A percentile compares a stretch with the other conserved stretches of the same genome.
phyloP scores from a whole-genome alignment of 1,140 invertebrate species.

The Drosophila nannoptera region DNA sequence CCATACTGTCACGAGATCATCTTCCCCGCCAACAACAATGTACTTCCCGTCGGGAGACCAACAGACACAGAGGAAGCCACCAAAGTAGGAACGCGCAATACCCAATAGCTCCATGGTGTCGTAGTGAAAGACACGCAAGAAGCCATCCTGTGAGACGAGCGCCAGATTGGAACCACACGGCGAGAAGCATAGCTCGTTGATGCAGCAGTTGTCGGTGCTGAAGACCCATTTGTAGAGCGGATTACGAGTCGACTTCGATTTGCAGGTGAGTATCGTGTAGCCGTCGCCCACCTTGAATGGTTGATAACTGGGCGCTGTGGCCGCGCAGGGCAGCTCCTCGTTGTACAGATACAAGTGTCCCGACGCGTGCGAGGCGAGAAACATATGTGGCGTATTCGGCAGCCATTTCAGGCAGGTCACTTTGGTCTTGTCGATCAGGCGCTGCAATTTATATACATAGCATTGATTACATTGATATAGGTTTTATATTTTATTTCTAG shows the following conservation, averaged over 20 bases:
- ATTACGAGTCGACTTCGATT: conserved; percentile 97
- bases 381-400: conserved; percentile 94
- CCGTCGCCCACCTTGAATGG: conserved; percentile 97
- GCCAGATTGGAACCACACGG: conserved; percentile 95
- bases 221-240: conserved; percentile 94
- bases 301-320: conserved; percentile 92
- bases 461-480: too few relatives aligned
- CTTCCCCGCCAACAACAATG: conserved; percentile 98
- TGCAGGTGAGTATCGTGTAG: conserved; percentile 96
- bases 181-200: conserved; percentile 99
- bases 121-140: conserved; percentile 97
- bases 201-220: conserved; percentile 87
- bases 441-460: conserved; percentile 80
- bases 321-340: conserved; percentile 94
- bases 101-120: conserved; percentile 97
- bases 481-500: not conserved
- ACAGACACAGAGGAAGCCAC: conserved; percentile 95
- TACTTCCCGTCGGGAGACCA: conserved; percentile 98
- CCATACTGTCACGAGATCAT: conserved; percentile 99
- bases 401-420: conserved; percentile 99
- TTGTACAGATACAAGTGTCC: conserved; percentile 99
- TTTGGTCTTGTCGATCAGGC: conserved; percentile 97
- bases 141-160: conserved; percentile 97
- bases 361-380: conserved; percentile 95
- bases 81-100: conserved; percentile 96